Percentiles rank a stretch among this genome's conserved stretches.
phyloP scores from a whole-genome alignment of 2,113 vertebrate genomes.

The Campylomormyrus numenius region DNA sequence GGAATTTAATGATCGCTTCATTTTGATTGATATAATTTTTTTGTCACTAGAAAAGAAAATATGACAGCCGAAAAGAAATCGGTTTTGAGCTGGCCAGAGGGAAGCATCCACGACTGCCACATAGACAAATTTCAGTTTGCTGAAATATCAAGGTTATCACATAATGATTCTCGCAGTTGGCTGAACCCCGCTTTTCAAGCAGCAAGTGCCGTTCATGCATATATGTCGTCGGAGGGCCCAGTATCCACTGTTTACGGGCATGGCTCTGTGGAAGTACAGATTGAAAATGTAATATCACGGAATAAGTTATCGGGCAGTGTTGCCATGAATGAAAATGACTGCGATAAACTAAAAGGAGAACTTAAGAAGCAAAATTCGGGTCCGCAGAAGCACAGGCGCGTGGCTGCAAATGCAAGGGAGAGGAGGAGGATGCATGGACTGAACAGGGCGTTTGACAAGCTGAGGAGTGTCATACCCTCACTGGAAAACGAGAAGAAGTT shows the following conservation, averaged over 20 bases:
- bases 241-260: slow-evolving; percentile 33
- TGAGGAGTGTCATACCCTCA: slow-evolving; percentile 68
- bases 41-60: background rate
- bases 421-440: slow-evolving; percentile 69
- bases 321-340: slow-evolving; percentile 13
- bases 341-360: slow-evolving; percentile 14
- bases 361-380: slow-evolving; percentile 30
- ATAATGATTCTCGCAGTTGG: slow-evolving; percentile 54
- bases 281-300: slow-evolving; percentile 41
- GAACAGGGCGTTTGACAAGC: slow-evolving; percentile 67
- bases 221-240: slow-evolving; percentile 29
- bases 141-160: slow-evolving; percentile 40
- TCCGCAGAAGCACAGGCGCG: slow-evolving; percentile 60
- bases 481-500: slow-evolving; percentile 68
- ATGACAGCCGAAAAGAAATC: slow-evolving; percentile 41
- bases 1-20: background rate
- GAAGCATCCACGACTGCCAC: slow-evolving; percentile 25
- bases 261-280: slow-evolving; percentile 27
- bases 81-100: slow-evolving; percentile 47
- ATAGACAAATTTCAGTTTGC: slow-evolving; percentile 23
- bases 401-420: slow-evolving; percentile 69
- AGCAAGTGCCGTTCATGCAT: slow-evolving; percentile 29
- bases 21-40: background rate
- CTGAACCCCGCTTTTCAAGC: slow-evolving; percentile 34
- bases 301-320: slow-evolving; percentile 26